Evolutionary conservation across 2,113 vertebrate species (phyloP).

Genomic region (Istiophorus platypterus): DNA sequence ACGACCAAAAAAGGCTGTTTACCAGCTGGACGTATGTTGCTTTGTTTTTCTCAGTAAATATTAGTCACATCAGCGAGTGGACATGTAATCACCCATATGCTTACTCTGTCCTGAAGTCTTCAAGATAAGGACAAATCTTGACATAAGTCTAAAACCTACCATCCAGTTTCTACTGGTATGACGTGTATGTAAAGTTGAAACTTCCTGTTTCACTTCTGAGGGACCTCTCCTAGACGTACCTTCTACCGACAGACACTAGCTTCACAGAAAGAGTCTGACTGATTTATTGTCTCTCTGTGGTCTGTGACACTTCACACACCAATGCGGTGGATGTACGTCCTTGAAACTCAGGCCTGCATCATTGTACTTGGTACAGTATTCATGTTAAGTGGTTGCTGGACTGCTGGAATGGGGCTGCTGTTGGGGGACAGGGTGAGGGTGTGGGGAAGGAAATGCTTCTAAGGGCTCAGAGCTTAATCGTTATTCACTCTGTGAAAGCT

Average conservation of each 20-base stretch:
- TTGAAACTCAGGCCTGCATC: conserved; percentile 3
- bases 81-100: neutral
- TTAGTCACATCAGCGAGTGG: neutral
- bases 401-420: neutral
- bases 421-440: neutral
- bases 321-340: neutral
- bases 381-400: neutral
- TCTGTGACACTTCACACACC: neutral
- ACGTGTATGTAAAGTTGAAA: neutral
- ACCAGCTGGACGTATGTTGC: neutral
- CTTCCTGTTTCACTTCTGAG: no score
- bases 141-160: neutral
- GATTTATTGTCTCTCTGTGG: neutral
- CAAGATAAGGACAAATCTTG: neutral
- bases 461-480: neutral
- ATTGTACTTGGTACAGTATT: neutral
- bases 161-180: neutral
- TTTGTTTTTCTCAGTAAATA: neutral
- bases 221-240: neutral
- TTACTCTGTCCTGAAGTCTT: neutral
- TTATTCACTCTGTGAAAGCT: conserved; percentile 8
- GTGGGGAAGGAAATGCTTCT: neutral
- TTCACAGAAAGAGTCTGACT: neutral
- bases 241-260: neutral
- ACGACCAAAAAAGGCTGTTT: neutral